phyloP scores from a whole-genome alignment of 2,797 vertebrate species.

The Anguilla pacifica region DNA sequence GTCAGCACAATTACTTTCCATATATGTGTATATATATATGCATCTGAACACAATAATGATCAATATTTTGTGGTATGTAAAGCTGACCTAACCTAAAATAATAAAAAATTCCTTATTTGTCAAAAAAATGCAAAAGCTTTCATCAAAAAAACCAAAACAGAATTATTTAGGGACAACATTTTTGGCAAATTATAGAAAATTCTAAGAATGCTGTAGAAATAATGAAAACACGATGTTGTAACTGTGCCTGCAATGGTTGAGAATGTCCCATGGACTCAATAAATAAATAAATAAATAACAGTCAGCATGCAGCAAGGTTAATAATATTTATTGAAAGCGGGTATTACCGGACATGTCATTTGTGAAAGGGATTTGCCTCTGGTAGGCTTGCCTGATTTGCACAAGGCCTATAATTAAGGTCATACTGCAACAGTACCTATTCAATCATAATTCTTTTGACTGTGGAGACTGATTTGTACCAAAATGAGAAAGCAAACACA shows the following conservation, averaged over 20 bases:
- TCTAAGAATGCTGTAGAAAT: too few species aligned
- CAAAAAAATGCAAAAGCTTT: neutral
- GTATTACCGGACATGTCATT: neutral
- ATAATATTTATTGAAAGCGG: neutral
- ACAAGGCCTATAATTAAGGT: neutral
- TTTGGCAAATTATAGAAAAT: neutral
- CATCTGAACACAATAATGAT: too few species aligned
- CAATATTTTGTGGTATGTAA: too few species aligned
- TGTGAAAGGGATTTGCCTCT: slow-evolving; percentile 3
- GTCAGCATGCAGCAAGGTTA: slow-evolving; percentile 3
- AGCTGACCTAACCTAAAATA: neutral
- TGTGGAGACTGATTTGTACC: neutral
- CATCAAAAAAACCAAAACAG: neutral
- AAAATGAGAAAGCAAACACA: neutral
- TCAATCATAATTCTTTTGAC: neutral
- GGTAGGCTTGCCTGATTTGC: neutral
- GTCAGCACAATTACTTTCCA: too few species aligned
- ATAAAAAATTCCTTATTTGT: neutral
- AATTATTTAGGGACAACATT: neutral
- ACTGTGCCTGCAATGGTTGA: too few species aligned
- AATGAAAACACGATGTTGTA: too few species aligned
- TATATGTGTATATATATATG: too few species aligned
- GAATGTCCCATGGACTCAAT: neutral
- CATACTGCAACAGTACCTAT: neutral
- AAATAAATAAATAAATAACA: neutral